These are phyloP conservation scores for Bactericera cockerelli DNA, from an alignment of 1,140 invertebrate species.

Conservation along the genomic window DNA sequence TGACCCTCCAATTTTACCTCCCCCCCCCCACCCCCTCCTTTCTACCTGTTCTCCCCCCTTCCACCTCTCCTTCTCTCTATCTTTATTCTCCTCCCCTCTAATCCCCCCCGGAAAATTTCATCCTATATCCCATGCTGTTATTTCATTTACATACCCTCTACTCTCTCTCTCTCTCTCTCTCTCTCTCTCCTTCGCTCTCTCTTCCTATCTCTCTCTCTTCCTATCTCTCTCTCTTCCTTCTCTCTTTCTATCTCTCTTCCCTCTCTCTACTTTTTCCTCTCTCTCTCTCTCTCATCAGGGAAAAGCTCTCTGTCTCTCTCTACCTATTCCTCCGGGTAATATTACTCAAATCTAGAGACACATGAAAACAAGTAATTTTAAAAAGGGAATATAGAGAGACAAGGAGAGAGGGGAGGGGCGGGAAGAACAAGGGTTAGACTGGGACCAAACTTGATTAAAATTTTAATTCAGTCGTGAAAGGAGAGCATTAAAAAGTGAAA, in stretches of 20 bases:
- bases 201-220: background rate
- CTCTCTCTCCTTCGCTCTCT: too few relatives aligned
- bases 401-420: constrained; percentile 13
- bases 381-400: too few relatives aligned
- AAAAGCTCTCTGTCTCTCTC: constrained; percentile 5
- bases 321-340: background rate
- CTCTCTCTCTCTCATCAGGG: background rate
- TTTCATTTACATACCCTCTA: too few relatives aligned
- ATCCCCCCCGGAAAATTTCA: too few relatives aligned
- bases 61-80: background rate
- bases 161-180: too few relatives aligned
- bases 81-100: too few relatives aligned
- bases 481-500: constrained; percentile 16
- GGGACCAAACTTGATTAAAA: background rate
- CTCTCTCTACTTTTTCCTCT: background rate
- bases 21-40: too few relatives aligned
- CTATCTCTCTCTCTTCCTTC: too few relatives aligned
- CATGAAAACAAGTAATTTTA: too few relatives aligned
- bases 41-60: constrained; percentile 11
- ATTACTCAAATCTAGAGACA: too few relatives aligned
- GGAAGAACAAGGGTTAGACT: background rate
- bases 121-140: too few relatives aligned
- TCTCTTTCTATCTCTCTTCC: background rate
- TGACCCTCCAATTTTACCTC: constrained; percentile 6
- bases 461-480: constrained; percentile 8